Evolutionary conservation across 2,797 vertebrate species (phyloP).

Genomic region (Pogoniulus pusillus): DNA sequence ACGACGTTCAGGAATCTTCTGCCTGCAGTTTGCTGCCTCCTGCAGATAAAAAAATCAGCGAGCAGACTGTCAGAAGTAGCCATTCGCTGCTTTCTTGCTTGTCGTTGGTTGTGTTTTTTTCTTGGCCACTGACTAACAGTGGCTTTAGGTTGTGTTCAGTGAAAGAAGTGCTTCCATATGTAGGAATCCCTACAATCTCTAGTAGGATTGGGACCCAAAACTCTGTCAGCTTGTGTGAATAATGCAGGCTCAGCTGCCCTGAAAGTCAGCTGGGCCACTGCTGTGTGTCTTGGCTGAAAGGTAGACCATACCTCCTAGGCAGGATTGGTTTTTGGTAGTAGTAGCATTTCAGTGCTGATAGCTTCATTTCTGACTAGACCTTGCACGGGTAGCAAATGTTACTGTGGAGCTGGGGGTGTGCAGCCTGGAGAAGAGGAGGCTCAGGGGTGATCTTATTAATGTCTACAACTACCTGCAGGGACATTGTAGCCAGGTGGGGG

Average conservation of each 20-base stretch:
- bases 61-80: not conserved
- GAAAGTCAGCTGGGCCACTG: not conserved
- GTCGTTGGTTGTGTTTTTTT: no score
- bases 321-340: not conserved
- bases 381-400: no score
- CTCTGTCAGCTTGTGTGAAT: not conserved
- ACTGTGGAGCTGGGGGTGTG: no score
- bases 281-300: not conserved
- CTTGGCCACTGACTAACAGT: not conserved
- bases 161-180: not conserved
- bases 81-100: not conserved
- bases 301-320: not conserved
- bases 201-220: not conserved
- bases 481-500: no score
- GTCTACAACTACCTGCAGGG: no score
- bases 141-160: not conserved
- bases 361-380: not conserved
- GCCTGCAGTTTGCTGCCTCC: not conserved
- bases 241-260: not conserved
- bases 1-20: conserved; percentile 55
- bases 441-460: no score
- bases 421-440: no score
- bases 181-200: not conserved
- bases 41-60: not conserved
- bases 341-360: not conserved